phyloP scores from a whole-genome alignment of 2,888 invertebrate genomes.

The Imbricaverruca yamaguchii region DNA sequence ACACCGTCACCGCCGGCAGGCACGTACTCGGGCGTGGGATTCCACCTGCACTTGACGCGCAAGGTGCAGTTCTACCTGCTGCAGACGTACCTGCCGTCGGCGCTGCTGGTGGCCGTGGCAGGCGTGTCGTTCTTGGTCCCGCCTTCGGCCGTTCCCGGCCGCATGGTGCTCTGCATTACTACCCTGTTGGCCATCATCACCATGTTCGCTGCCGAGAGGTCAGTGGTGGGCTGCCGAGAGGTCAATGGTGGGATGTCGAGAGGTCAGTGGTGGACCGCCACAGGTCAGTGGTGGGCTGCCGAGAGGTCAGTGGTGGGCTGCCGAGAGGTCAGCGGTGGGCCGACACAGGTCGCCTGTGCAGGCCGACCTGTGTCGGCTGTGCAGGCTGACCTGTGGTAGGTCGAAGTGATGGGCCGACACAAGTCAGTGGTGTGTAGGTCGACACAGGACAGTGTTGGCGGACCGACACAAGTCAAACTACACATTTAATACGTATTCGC shows the following conservation, averaged over 20 bases:
- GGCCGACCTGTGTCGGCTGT: constrained; percentile 52
- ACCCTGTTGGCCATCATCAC: constrained; percentile 55
- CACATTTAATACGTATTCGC: too few species aligned
- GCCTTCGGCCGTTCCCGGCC: constrained; percentile 56
- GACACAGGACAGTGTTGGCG: too few species aligned
- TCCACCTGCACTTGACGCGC: constrained; percentile 45
- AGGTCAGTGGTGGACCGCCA: too few species aligned
- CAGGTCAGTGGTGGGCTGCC: constrained; percentile 43
- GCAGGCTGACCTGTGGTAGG: constrained; percentile 47
- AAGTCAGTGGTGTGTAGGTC: too few species aligned
- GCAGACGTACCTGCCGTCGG: constrained; percentile 56
- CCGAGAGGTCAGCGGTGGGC: too few species aligned
- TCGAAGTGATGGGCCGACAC: too few species aligned
- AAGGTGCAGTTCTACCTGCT: constrained; percentile 54
- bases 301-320: constrained; percentile 46
- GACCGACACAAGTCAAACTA: too few species aligned
- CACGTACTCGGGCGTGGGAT: constrained; percentile 46
- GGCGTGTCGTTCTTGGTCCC: constrained; percentile 60
- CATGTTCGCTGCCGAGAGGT: constrained; percentile 59
- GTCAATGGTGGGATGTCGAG: constrained; percentile 37
- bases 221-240: constrained; percentile 5
- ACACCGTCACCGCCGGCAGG: constrained; percentile 21
- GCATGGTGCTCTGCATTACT: constrained; percentile 56
- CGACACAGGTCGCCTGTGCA: too few species aligned
- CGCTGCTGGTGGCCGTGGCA: constrained; percentile 56